Evolutionary conservation across 2,797 vertebrate species (phyloP).

Genomic region (Otolemur crassicaudatus): DNA sequence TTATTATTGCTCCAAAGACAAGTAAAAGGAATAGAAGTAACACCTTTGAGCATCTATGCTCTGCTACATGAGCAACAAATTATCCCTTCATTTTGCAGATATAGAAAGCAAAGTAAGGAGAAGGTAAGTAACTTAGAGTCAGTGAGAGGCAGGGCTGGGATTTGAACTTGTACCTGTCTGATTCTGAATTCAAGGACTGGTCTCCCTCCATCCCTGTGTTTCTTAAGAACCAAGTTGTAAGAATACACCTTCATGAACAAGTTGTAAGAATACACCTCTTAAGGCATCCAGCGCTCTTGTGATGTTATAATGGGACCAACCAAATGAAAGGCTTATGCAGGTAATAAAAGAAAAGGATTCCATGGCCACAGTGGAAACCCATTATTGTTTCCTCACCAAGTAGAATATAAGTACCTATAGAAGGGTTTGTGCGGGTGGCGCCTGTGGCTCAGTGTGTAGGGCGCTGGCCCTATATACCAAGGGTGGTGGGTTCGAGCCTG

Average conservation of each 20-base stretch:
- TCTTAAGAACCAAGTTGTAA: neutral
- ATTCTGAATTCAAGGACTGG: neutral
- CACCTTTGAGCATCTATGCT: neutral
- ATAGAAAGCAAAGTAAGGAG: neutral
- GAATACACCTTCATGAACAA: neutral
- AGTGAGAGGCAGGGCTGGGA: neutral
- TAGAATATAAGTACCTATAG: neutral
- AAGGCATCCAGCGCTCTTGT: neutral
- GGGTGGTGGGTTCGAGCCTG: too few relatives aligned
- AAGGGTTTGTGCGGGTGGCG: rapidly evolving
- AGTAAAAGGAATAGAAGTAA: neutral
- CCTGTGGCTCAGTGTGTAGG: too few relatives aligned
- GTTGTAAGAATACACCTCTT: neutral
- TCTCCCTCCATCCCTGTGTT: neutral
- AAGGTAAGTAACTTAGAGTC: neutral
- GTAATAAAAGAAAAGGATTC: neutral
- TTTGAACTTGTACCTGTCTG: neutral
- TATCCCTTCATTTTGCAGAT: neutral
- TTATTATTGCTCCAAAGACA: neutral
- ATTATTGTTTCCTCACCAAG: neutral
- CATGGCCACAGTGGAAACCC: neutral
- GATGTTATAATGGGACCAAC: neutral
- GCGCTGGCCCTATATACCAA: too few relatives aligned
- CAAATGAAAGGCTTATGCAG: neutral
- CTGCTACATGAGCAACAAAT: neutral